Evolutionary conservation across 2,797 vertebrate species (phyloP), one percentile per base, ranked within the genome.

Genomic region (Lindbergichthys nudifrons): DNA sequence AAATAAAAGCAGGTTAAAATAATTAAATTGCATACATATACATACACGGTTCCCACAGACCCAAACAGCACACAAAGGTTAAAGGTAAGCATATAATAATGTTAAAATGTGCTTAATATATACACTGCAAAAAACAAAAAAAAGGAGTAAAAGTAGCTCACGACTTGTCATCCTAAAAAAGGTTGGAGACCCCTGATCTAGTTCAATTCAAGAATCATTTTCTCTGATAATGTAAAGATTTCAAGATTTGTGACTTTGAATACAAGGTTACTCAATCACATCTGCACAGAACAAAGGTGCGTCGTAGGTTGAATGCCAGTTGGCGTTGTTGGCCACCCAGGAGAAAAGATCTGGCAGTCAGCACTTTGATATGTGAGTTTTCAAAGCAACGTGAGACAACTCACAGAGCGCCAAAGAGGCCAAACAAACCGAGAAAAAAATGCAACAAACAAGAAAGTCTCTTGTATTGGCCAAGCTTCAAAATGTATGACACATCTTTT

Each of bases 311-410:
- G 58, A 58, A 70, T 52, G 70, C 45, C 43, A 51, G 63, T 66
- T 77, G 60, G 60, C 13, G 4, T 46, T 46, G 48, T 79, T 54
- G 65, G 41, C 64, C 73, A 52, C n/a, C 43, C 23, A 53, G 77
- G n/a, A 77, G 32, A 67, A 56, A 21, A 70, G 59, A 19, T 41
- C 75, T 59, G 59, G 30, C 30, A 69, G 51, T 57, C 51, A 65
- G 43, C 48, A 58, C 66, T 62, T 59, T 63, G 68, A 65, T 51
- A 62, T 54, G 50, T 19, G 41, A 47, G 46, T 71, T 64, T 71
- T 65, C 42, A 70, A 59, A 62, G 75, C 73, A 81, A 84, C 70
- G 19, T 39, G 75, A 82, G 72, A 80, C 73, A 63, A 62, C 42
- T 10, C 53, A 65, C 39, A 62, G 46, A 67, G 61, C 51, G 48